These are phyloP conservation scores for Cryptocephalus moraei DNA, from an alignment of 2,888 invertebrate species.

Conservation along the genomic window DNA sequence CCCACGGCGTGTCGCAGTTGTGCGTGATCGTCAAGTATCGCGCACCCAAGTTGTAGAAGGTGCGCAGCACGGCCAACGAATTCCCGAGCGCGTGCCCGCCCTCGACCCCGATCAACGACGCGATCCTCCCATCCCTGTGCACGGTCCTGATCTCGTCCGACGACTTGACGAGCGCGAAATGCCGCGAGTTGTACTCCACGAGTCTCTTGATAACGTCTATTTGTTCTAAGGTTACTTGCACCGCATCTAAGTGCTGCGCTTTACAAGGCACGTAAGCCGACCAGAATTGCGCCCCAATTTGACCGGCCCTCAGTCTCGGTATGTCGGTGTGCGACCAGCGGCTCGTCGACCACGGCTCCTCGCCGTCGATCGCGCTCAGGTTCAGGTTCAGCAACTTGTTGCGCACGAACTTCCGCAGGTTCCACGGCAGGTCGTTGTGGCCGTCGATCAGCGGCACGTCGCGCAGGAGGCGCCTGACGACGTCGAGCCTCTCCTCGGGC, in stretches of 20 bases:
- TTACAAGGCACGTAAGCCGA: conserved; percentile 82
- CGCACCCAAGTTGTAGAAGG: conserved; percentile 82
- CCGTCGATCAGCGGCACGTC: conserved; percentile 67
- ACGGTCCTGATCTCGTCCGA: conserved; percentile 60
- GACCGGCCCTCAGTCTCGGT: conserved; percentile 43
- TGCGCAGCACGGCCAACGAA: conserved; percentile 76
- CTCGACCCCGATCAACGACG: conserved; percentile 83
- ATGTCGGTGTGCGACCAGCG: conserved; percentile 92
- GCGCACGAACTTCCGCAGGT: conserved; percentile 77
- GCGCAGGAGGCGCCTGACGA: conserved; percentile 51
- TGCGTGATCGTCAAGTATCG: conserved; percentile 85
- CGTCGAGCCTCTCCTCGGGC: conserved; percentile 50
- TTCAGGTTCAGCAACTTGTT: conserved; percentile 63
- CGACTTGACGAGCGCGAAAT: conserved; percentile 62
- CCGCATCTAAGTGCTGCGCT: conserved; percentile 73
- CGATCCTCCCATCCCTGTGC: conserved; percentile 69
- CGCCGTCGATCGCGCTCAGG: conserved; percentile 53
- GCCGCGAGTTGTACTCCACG: conserved; percentile 62
- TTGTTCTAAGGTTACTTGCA: conserved; percentile 72
- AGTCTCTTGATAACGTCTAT: conserved; percentile 72
- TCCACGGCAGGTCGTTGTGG: conserved; percentile 85
- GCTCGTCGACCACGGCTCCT: conserved; percentile 76
- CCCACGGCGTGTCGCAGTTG: conserved; percentile 87
- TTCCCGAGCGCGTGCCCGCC: conserved; percentile 88
- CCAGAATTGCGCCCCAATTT: conserved; percentile 85